Evolutionary conservation across 2,797 vertebrate genomes (phyloP).

Genomic region (Characodon lateralis): DNA sequence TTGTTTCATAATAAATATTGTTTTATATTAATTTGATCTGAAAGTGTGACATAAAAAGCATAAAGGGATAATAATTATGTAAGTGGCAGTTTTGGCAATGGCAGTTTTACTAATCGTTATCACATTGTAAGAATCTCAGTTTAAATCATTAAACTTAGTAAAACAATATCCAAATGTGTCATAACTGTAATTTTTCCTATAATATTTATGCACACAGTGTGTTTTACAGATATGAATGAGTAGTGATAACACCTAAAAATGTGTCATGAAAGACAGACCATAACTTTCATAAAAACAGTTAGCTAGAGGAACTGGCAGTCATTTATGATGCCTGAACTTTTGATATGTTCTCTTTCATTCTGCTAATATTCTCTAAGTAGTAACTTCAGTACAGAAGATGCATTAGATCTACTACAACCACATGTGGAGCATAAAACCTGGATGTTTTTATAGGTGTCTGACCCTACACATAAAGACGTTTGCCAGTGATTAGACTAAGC

Average conservation of each 20-base stretch:
- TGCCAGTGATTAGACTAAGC: background rate
- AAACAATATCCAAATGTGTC: background rate
- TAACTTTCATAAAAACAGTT: conserved; percentile 2
- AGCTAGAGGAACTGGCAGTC: background rate
- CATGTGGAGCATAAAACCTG: conserved; percentile 31
- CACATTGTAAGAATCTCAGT: background rate
- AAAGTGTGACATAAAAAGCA: too few species aligned
- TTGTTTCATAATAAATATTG: too few species aligned
- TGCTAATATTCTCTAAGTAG: conserved; percentile 6
- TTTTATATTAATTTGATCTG: too few species aligned
- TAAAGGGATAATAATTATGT: too few species aligned
- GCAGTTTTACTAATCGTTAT: background rate
- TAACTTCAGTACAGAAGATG: conserved; percentile 11
- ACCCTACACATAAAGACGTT: conserved; percentile 21
- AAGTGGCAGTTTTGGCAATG: background rate
- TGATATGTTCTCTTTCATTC: conserved; percentile 1
- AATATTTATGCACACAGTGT: conserved; percentile 4
- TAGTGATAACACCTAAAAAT: conserved; percentile 63
- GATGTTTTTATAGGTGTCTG: conserved; percentile 18
- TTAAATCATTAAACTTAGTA: background rate
- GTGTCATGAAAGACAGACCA: conserved; percentile 38
- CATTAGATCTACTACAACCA: conserved; percentile 17
- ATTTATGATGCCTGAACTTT: conserved; percentile 4
- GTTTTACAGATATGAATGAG: conserved; percentile 31
- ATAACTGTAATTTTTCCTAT: background rate